Percentiles rank a stretch among this genome's conserved stretches.
Conservation (phyloP, 2,888 invertebrate species). For the Heliconius aoede region DNA sequence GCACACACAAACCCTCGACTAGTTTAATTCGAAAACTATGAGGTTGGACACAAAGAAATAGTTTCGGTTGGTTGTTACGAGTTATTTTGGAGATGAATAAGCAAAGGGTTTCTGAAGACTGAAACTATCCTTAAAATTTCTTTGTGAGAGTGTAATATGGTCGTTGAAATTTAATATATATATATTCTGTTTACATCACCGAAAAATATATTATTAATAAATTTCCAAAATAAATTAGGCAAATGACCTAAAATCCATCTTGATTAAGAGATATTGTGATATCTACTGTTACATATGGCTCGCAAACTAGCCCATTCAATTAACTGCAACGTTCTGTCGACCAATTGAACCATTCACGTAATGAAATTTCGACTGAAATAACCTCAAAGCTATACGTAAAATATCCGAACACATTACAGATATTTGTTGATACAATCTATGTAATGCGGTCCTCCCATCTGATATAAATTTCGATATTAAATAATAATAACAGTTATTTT, state of each 20-base stretch:
- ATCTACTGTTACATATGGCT: conserved; percentile 50
- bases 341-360: conserved; percentile 64
- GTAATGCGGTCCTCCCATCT: conserved; percentile 10
- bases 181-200: neutral
- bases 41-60: conserved; percentile 72
- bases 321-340: conserved; percentile 59
- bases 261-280: conserved; percentile 28
- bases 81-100: conserved; percentile 50
- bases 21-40: conserved; percentile 75
- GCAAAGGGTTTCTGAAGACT: conserved; percentile 41
- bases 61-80: conserved; percentile 58
- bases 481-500: neutral
- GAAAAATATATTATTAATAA: neutral
- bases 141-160: conserved; percentile 25
- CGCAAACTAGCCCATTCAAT: conserved; percentile 70
- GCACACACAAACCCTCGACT: conserved; percentile 43
- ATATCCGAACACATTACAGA: conserved; percentile 34
- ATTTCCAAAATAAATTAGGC: neutral
- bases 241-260: conserved; percentile 17
- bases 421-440: conserved; percentile 30
- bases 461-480: conserved; percentile 4
- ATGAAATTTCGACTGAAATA: conserved; percentile 62
- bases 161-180: neutral
- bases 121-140: conserved; percentile 36
- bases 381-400: conserved; percentile 44